Conservation (phyloP, 2,113 vertebrate genomes). For the Picathartes gymnocephalus region DNA sequence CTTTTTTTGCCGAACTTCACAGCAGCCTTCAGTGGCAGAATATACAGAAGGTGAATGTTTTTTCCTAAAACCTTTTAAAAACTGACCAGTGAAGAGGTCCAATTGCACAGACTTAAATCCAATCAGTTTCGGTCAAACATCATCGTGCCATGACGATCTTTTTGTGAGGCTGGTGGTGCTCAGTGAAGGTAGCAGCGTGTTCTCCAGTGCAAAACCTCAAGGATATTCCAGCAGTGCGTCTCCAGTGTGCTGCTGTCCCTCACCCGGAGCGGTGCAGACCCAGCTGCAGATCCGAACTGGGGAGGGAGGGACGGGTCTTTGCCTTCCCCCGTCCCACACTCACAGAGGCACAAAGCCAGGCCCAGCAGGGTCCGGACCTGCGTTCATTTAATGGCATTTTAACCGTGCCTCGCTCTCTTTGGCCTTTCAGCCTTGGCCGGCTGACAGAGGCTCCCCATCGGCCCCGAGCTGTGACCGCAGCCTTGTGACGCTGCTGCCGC, state of each 20-base stretch:
- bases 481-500: background rate
- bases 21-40: background rate
- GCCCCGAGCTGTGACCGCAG: background rate
- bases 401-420: background rate
- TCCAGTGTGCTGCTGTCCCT: rapidly evolving
- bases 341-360: background rate
- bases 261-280: background rate
- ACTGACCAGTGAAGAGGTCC: background rate
- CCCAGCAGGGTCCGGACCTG: background rate
- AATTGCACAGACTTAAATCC: background rate
- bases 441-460: background rate
- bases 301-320: background rate
- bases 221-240: background rate
- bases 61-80: background rate
- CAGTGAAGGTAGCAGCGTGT: background rate
- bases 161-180: background rate
- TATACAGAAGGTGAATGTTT: background rate
- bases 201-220: background rate
- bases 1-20: background rate
- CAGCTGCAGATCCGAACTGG: background rate
- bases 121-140: background rate
- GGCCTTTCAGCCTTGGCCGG: background rate
- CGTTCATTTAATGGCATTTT: background rate
- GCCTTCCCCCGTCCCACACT: rapidly evolving
- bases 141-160: background rate